Evolutionary conservation across 2,888 invertebrate species (phyloP).

Genomic region (Cancer borealis): DNA sequence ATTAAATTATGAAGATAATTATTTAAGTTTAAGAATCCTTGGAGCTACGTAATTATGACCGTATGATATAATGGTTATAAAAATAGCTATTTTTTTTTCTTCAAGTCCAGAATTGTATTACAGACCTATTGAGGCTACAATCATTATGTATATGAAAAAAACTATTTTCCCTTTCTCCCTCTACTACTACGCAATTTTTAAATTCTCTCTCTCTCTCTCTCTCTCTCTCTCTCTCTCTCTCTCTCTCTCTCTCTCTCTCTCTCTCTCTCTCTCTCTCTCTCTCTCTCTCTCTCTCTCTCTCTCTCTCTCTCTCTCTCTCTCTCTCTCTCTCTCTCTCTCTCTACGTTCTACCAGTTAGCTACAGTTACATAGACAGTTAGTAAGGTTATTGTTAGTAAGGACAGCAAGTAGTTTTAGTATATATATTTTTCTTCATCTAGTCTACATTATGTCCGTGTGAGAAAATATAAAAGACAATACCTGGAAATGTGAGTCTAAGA

Average conservation of each 20-base stretch:
- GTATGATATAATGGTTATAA: too few species aligned
- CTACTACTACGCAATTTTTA: too few species aligned
- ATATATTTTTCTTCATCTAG: conserved; percentile 2
- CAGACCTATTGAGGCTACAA: too few species aligned
- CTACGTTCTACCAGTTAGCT: not conserved
- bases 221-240: too few species aligned
- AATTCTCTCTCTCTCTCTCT: too few species aligned
- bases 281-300: conserved; percentile 21
- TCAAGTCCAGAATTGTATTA: too few species aligned
- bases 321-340: not conserved
- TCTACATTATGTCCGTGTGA: conserved; percentile 20
- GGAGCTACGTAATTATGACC: too few species aligned
- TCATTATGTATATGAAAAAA: too few species aligned
- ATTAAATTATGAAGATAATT: too few species aligned
- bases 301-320: conserved; percentile 31
- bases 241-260: not conserved
- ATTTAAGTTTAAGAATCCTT: too few species aligned
- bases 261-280: conserved; percentile 26
- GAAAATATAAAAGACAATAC: conserved; percentile 27
- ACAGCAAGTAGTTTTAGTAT: not conserved
- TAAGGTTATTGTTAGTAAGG: not conserved
- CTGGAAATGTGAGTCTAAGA: not conserved
- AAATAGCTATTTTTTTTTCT: too few species aligned
- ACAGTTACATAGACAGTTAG: not conserved
- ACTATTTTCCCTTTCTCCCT: too few species aligned